A percentile compares a stretch with the other conserved stretches of the same genome.
Conservation (phyloP, 2,113 vertebrate genomes). For the Solea senegalensis region DNA sequence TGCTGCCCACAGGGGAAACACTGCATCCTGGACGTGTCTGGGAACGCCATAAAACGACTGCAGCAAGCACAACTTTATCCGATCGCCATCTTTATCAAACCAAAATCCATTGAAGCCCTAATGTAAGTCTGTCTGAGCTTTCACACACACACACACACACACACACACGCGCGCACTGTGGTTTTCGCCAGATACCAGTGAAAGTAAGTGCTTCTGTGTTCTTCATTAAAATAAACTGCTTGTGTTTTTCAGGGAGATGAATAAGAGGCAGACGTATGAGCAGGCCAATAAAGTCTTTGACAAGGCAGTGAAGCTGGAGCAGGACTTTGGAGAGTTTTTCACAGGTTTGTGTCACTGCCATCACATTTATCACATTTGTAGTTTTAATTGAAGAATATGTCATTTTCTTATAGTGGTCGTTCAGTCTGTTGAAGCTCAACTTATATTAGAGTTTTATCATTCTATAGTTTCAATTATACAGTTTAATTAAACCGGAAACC, state of each 20-base stretch:
- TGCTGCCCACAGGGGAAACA: slow-evolving; percentile 89
- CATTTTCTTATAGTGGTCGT: too few relatives aligned
- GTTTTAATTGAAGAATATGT: too few relatives aligned
- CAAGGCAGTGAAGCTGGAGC: slow-evolving; percentile 98
- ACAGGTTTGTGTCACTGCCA: slow-evolving; percentile 85
- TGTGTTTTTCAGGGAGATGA: slow-evolving; percentile 91
- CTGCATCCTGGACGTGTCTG: slow-evolving; percentile 98
- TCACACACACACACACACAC: neutral
- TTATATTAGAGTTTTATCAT: too few relatives aligned
- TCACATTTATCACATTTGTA: too few relatives aligned
- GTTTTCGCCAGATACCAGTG: neutral
- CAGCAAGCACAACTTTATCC: slow-evolving; percentile 99
- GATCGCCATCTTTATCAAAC: slow-evolving; percentile 99
- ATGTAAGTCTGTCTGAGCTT: slow-evolving; percentile 88
- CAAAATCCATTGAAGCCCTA: slow-evolving; percentile 97
- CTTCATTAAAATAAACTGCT: neutral
- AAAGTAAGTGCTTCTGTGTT: neutral
- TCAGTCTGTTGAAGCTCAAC: too few relatives aligned
- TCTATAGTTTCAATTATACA: too few relatives aligned
- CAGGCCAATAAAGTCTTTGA: slow-evolving; percentile 98
- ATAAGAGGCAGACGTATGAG: slow-evolving; percentile 96
- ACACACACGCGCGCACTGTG: too few relatives aligned
- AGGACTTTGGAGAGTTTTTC: slow-evolving; percentile 98
- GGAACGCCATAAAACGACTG: slow-evolving; percentile 98
- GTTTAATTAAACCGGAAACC: too few relatives aligned